Conservation (phyloP, 2,888 invertebrate genomes). For the Thymelicus acteon region DNA sequence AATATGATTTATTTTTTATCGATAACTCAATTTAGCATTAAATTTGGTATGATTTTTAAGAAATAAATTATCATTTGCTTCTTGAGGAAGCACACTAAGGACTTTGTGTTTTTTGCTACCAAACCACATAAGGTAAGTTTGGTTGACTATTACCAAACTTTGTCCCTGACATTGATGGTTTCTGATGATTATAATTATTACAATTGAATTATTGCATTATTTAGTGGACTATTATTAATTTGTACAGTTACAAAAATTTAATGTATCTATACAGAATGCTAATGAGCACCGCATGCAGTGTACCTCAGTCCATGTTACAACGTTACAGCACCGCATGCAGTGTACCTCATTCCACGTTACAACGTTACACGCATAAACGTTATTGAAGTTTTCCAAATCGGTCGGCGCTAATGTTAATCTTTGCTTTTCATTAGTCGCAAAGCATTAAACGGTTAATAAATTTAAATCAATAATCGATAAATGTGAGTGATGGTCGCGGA, state of each 20-base stretch:
- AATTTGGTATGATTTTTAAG: too few species aligned
- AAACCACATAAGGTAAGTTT: too few species aligned
- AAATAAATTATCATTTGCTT: too few species aligned
- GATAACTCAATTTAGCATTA: too few species aligned
- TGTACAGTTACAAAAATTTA: constrained; percentile 2
- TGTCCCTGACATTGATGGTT: too few species aligned
- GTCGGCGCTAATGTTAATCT: constrained; percentile 35
- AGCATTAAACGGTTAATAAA: constrained; percentile 46
- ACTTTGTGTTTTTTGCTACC: too few species aligned
- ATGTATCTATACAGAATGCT: constrained; percentile 12
- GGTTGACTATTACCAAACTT: too few species aligned
- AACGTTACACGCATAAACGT: constrained; percentile 27
- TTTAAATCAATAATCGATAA: constrained; percentile 50
- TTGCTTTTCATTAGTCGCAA: constrained; percentile 39
- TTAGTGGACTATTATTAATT: neutral
- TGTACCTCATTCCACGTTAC: constrained; percentile 14
- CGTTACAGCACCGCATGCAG: constrained; percentile 30
- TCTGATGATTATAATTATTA: too few species aligned
- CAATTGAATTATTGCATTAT: neutral
- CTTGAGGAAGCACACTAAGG: too few species aligned
- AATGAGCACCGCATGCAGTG: constrained; percentile 29
- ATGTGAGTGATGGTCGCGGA: constrained; percentile 61
- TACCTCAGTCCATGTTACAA: constrained; percentile 17
- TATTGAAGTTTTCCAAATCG: constrained; percentile 37
- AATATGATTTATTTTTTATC: too few species aligned